Conservation (phyloP, 2,113 vertebrate species). For the Elachura formosa region DNA sequence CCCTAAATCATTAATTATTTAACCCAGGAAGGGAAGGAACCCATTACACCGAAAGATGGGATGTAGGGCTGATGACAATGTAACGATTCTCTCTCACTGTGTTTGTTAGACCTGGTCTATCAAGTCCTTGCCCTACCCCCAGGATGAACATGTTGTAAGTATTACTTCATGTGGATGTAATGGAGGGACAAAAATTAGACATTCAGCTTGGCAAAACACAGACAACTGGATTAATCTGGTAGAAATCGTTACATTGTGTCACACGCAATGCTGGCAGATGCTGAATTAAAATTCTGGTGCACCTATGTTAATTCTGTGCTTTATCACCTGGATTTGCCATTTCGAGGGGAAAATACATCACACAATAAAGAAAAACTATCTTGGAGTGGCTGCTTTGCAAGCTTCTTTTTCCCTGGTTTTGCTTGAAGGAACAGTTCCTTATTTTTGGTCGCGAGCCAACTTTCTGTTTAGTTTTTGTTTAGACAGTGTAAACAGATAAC, state of each 20-base stretch:
- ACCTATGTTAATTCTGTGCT: not conserved
- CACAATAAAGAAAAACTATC: not conserved
- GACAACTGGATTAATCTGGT: not conserved
- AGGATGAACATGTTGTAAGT: not conserved
- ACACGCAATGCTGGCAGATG: not conserved
- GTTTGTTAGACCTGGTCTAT: not conserved
- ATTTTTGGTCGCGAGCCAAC: not conserved
- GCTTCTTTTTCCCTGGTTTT: not conserved
- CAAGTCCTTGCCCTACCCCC: not conserved
- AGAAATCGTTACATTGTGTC: not conserved
- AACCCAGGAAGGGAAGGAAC: not conserved
- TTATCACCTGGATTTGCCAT: not conserved
- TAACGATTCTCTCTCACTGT: not conserved
- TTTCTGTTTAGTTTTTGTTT: slow-evolving; percentile 12
- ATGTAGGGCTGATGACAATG: not conserved
- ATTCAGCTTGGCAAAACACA: not conserved
- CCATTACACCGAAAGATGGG: not conserved
- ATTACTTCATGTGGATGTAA: not conserved
- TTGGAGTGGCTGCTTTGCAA: not conserved
- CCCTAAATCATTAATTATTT: not conserved
- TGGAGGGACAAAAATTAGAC: not conserved
- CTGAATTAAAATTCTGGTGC: not conserved
- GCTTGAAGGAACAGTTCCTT: not conserved
- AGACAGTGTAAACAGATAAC: not conserved
- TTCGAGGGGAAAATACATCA: not conserved